phyloP scores from a whole-genome alignment of 2,797 vertebrate species.

The Cygnus olor region DNA sequence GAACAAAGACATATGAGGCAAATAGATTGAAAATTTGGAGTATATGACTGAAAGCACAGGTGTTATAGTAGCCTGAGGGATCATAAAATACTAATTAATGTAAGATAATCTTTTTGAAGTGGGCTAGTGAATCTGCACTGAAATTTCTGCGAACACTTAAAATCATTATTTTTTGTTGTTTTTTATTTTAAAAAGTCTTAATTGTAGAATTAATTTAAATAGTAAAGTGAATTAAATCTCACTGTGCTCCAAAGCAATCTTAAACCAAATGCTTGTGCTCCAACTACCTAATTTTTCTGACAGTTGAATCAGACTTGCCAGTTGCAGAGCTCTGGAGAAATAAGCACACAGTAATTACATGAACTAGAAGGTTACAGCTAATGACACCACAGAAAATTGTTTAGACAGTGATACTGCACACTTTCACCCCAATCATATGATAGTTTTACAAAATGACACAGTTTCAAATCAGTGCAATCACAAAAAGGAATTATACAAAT shows the following conservation, averaged over 20 bases:
- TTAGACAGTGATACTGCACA: neutral
- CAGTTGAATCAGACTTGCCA: neutral
- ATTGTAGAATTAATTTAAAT: neutral
- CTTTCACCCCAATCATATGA: neutral
- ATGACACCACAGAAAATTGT: neutral
- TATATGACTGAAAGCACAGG: neutral
- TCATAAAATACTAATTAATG: neutral
- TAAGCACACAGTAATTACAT: neutral
- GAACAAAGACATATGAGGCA: neutral
- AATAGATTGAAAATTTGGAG: neutral
- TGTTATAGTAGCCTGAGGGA: neutral
- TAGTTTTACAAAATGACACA: neutral
- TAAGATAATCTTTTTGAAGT: neutral
- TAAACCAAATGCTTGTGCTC: neutral
- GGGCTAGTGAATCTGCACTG: neutral
- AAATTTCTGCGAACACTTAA: neutral
- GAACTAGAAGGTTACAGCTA: neutral
- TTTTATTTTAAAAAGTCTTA: neutral
- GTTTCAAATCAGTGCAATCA: neutral
- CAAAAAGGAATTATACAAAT: neutral
- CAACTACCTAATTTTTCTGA: neutral
- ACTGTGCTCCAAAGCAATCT: neutral
- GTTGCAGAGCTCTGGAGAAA: neutral
- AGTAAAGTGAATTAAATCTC: neutral
- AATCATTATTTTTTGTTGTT: neutral